phyloP scores from a whole-genome alignment of 2,113 vertebrate species.

The Ochotona curzoniae region DNA sequence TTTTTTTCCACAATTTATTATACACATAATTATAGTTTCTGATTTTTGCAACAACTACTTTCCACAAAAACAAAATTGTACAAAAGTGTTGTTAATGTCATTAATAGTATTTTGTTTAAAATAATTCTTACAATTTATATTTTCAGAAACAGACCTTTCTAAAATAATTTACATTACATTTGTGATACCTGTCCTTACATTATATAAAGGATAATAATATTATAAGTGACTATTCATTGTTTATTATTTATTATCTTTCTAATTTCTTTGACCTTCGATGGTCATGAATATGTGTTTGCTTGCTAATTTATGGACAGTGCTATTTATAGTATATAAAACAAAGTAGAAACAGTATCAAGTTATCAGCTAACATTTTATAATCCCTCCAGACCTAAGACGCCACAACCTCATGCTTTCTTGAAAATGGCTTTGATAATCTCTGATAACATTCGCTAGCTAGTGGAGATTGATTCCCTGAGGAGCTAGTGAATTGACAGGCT shows the following conservation, averaged over 20 bases:
- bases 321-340: background rate
- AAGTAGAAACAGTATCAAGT: conserved; percentile 18
- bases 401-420: conserved; percentile 86
- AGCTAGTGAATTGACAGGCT: conserved; percentile 80
- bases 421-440: conserved; percentile 88
- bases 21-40: background rate
- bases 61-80: background rate
- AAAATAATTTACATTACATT: background rate
- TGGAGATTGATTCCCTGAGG: conserved; percentile 76
- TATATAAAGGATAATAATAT: background rate
- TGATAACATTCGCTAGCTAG: conserved; percentile 82
- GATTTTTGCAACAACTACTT: background rate
- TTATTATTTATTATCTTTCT: conserved; percentile 23
- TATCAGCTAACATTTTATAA: conserved; percentile 83
- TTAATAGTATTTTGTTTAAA: background rate
- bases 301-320: conserved; percentile 47
- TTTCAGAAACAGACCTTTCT: conserved; percentile 2
- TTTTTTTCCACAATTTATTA: background rate
- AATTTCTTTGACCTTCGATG: background rate
- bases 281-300: conserved; percentile 30
- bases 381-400: conserved; percentile 77
- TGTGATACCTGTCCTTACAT: background rate
- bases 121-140: background rate
- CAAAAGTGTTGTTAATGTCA: background rate
- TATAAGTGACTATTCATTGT: conserved; percentile 23